These are phyloP conservation scores for Mesitornis unicolor DNA, from an alignment of 2,113 vertebrate genomes.

Conservation along the genomic window DNA sequence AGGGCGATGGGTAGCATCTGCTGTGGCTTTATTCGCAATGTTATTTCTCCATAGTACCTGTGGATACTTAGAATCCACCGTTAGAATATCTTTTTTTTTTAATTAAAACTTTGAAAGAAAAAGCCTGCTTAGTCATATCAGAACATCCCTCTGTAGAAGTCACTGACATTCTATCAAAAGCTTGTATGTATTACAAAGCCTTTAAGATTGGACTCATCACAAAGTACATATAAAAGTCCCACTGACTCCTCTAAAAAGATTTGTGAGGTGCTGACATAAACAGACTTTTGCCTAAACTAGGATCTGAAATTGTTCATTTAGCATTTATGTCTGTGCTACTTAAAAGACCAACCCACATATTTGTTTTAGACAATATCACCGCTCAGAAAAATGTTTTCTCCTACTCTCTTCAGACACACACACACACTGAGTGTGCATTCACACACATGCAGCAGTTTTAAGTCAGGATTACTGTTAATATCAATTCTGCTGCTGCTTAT, in stretches of 20 bases:
- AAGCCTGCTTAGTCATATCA: background rate
- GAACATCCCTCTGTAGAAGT: background rate
- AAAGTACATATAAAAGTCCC: background rate
- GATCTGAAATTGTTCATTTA: background rate
- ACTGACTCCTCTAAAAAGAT: background rate
- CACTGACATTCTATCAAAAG: background rate
- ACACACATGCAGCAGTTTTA: background rate
- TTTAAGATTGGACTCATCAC: background rate
- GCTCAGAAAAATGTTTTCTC: background rate
- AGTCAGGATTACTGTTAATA: background rate
- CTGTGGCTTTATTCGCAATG: fast-evolving
- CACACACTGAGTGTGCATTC: fast-evolving
- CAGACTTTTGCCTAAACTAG: background rate
- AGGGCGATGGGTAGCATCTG: fast-evolving
- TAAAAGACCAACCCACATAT: background rate
- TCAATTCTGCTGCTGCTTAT: background rate
- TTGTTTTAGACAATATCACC: background rate
- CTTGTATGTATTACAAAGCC: background rate
- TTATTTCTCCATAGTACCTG: background rate
- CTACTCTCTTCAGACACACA: background rate
- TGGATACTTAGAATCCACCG: background rate
- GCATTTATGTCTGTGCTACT: background rate
- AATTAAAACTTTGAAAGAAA: background rate
- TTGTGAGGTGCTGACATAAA: background rate
- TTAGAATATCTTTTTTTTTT: background rate